Conservation (phyloP, 2,888 invertebrate genomes). For the Agriopis marginaria region DNA sequence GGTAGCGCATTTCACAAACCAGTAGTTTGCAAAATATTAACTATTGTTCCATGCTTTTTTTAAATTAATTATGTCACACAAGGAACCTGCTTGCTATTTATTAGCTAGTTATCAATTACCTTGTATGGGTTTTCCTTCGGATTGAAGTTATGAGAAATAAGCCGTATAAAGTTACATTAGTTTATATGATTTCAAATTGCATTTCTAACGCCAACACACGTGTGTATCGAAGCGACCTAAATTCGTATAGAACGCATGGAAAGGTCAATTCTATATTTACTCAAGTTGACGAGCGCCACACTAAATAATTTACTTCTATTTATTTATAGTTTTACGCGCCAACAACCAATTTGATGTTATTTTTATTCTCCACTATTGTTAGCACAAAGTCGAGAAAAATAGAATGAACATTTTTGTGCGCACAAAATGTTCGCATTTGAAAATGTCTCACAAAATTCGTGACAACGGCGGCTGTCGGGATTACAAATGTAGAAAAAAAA, state of each 20-base stretch:
- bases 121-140: too few species aligned
- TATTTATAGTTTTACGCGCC: not conserved
- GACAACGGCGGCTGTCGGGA: conserved; percentile 16
- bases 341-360: not conserved
- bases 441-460: conserved; percentile 17
- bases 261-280: conserved; percentile 23
- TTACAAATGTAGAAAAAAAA: conserved; percentile 20
- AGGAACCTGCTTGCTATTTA: too few species aligned
- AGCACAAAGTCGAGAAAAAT: conserved; percentile 7
- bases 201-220: not conserved
- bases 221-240: conserved; percentile 14
- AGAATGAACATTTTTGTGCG: conserved; percentile 1
- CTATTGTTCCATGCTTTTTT: too few species aligned
- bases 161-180: not conserved
- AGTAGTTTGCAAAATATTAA: too few species aligned
- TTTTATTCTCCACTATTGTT: conserved; percentile 11
- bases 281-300: not conserved
- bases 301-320: not conserved
- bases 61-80: too few species aligned
- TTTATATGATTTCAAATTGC: not conserved
- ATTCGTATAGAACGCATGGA: conserved; percentile 1
- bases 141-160: not conserved
- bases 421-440: conserved; percentile 10
- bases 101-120: too few species aligned
- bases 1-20: too few species aligned